Base-by-base conservation (phyloP, 2,113 vertebrate genomes). In the chimpanzee (Pan troglodytes) region DNA sequence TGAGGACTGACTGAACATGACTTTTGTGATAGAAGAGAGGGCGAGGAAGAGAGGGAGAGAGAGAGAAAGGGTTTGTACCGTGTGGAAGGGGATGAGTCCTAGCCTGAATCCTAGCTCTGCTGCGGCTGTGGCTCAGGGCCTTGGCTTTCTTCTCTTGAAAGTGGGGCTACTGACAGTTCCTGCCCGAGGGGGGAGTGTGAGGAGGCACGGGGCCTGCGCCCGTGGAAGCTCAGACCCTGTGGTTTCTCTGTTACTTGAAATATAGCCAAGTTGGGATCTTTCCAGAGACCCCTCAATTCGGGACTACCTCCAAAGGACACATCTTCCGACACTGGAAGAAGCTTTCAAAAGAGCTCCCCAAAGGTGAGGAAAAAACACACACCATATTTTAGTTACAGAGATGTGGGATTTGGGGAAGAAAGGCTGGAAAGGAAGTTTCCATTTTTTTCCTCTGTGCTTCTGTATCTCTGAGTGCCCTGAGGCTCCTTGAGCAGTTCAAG, bases 121-220 rank as follows among this genome's bases (percentile, higher is more conserved):
- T 13, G 43, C 11, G n/a, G 67, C 73, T 43, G 40, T 20, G 57
- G 22, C 35, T 50, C 12, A 5, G 64, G 25, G 35, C 86, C 76
- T 93, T 52, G n/a, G 20, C n/a, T 27, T 45, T 22, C 38, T 50
- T 30, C 4, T 73, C 30, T 68, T 59, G 43, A 57, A 67, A 59
- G 13, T 4, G 50, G 32, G 72, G 6, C 52, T 16, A 9, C 22
- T 8, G 52, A 48, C 30, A 14, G 52, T 64, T 20, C 45, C 14
- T 32, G 6, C 6, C 4, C 1, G 0, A 2, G 5, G 61, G 64
- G 17, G 8, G 5, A 1, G 10, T 1, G 2, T 8, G 23, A 45
- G n/a, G 68, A 38, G 38, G 27, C 55, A 20, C 16, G 6, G 52
- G 68, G 27, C 27, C 67, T 45, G 78, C 0, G 13, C 75, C 17